These are phyloP conservation scores for Aspiorhynchus laticeps DNA, from an alignment of 2,113 vertebrate genomes.

Conservation along the genomic window DNA sequence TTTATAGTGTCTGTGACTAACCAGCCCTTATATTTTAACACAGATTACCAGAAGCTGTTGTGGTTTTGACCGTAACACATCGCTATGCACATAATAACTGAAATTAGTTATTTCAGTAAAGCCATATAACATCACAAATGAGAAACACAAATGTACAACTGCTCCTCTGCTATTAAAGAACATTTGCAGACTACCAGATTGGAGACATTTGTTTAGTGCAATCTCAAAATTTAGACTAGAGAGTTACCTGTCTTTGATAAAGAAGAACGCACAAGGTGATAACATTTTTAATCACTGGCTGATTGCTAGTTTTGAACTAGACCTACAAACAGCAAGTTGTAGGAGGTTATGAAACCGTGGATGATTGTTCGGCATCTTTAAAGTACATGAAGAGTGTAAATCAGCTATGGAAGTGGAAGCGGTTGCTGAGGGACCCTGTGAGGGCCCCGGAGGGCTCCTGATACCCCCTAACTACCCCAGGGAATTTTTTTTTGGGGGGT, in stretches of 20 bases:
- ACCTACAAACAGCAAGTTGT: not conserved
- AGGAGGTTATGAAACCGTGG: not conserved
- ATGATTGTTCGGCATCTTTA: not conserved
- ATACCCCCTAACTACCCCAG: too few relatives aligned
- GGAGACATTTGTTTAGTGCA: not conserved
- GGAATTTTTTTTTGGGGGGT: too few relatives aligned
- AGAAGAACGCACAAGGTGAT: not conserved
- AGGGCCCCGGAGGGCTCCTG: too few relatives aligned
- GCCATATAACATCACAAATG: not conserved
- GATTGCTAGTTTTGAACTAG: not conserved
- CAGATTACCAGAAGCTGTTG: conserved; percentile 15
- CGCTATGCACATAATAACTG: conserved; percentile 20
- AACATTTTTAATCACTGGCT: not conserved
- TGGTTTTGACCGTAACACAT: conserved; percentile 29
- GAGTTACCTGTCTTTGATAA: not conserved
- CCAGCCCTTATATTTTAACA: conserved; percentile 36
- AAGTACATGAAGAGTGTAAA: not conserved
- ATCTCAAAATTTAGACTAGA: not conserved
- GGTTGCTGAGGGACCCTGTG: too few relatives aligned
- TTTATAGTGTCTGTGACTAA: conserved; percentile 54
- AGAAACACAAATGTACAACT: not conserved
- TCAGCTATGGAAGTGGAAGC: too few relatives aligned
- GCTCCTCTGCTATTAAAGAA: not conserved
- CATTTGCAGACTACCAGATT: not conserved
- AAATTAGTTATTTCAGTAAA: conserved; percentile 1